Evolutionary conservation across 30 jellyfish, hydroid and myxozoan species (phyloP).

Genomic region (Turritopsis rubra): DNA sequence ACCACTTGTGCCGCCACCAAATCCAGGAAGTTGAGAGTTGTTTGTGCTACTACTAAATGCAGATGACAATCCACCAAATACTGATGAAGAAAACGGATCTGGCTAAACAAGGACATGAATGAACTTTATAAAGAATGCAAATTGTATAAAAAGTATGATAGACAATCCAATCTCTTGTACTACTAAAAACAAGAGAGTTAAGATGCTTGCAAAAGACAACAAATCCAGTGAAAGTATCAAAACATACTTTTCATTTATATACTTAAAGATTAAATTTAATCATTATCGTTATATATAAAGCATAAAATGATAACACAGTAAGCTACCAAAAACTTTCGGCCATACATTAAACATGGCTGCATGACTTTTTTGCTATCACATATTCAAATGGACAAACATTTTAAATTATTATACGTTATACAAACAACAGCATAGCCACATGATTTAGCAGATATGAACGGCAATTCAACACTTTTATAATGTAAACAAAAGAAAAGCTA

Average conservation of each 20-base stretch:
- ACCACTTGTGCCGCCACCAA: constrained; percentile 67
- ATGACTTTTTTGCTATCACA: neutral
- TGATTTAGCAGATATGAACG: neutral
- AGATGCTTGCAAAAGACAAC: no score
- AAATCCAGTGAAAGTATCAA: no score
- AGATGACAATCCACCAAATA: constrained; percentile 25
- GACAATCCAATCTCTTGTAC: no score
- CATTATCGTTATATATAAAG: no score
- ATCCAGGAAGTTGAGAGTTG: constrained; percentile 48
- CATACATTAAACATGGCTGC: no score
- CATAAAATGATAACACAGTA: neutral
- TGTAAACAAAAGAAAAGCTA: neutral
- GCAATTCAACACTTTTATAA: neutral
- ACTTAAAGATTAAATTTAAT: no score
- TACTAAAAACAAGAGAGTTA: no score
- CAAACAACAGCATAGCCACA: neutral
- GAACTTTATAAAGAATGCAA: neutral
- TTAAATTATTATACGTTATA: no score
- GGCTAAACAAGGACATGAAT: constrained; percentile 11
- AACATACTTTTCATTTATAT: neutral
- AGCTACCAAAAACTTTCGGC: no score
- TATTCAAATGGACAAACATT: neutral
- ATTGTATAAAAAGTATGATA: neutral
- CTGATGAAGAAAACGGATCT: constrained; percentile 38
- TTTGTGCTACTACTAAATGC: constrained; percentile 28